Evolutionary conservation across 2,797 vertebrate genomes (phyloP).

Genomic region (Xiphorhynchus erythropygius): DNA sequence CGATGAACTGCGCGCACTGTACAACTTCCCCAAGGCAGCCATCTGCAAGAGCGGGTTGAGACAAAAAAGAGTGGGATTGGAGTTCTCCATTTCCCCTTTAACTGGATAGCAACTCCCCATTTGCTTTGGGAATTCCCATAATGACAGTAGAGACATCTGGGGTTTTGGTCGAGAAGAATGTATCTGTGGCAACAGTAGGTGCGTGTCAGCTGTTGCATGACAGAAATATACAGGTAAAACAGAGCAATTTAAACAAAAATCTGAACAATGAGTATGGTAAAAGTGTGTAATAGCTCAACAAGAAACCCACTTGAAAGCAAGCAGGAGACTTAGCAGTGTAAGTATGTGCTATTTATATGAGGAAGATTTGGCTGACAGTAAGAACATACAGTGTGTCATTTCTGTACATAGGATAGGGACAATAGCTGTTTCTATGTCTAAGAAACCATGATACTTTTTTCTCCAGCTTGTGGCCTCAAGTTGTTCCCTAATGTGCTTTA

Average conservation of each 20-base stretch:
- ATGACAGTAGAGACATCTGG: neutral
- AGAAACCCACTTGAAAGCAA: slow-evolving; percentile 5
- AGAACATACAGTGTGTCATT: neutral
- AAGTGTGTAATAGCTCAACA: neutral
- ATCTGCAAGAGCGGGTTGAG: neutral
- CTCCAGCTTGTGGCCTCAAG: neutral
- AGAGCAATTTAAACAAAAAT: slow-evolving; percentile 4
- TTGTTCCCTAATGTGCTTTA: neutral
- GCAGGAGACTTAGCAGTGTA: neutral
- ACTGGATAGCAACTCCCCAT: neutral
- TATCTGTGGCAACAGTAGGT: neutral
- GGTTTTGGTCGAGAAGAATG: neutral
- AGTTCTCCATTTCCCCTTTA: neutral
- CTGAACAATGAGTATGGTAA: neutral
- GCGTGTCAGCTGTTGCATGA: neutral
- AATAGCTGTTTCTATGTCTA: neutral
- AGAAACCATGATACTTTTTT: neutral
- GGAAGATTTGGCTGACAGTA: neutral
- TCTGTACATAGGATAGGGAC: neutral
- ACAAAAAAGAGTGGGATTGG: neutral
- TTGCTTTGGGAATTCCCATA: neutral
- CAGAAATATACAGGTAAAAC: neutral
- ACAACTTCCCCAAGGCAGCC: neutral
- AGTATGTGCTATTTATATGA: neutral
- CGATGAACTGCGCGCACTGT: neutral